Evolutionary conservation across 2,888 invertebrate species (phyloP).

Genomic region (Xestia xanthographa): DNA sequence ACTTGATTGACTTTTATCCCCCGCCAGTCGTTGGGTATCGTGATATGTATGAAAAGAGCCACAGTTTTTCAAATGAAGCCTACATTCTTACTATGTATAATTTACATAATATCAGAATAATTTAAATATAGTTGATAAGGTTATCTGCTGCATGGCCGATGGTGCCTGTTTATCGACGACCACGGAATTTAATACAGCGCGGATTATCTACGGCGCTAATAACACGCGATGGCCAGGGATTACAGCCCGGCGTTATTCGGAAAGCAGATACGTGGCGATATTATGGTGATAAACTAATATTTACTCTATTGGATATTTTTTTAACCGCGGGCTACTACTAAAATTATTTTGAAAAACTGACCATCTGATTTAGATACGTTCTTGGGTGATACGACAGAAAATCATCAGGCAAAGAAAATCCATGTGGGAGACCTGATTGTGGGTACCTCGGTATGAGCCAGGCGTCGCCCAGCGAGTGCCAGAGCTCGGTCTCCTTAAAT

Average conservation of each 20-base stretch:
- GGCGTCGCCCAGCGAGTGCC: conserved; percentile 99
- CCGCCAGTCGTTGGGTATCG: not conserved
- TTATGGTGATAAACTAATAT: conserved; percentile 27
- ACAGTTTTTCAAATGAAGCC: not conserved
- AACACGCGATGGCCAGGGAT: conserved; percentile 39
- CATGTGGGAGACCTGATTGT: not conserved
- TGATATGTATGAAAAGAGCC: not conserved
- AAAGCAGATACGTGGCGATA: conserved; percentile 46
- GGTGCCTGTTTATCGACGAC: conserved; percentile 47
- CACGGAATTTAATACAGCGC: conserved; percentile 27
- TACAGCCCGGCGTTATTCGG: conserved; percentile 33
- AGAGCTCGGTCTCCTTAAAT: conserved; percentile 99
- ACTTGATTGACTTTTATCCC: not conserved
- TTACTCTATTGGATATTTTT: not conserved
- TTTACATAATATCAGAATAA: conserved; percentile 46
- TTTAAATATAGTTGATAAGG: conserved; percentile 54
- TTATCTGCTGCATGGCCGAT: conserved; percentile 38
- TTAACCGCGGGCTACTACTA: not conserved
- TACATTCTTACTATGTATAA: not conserved
- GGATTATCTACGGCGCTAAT: conserved; percentile 47
- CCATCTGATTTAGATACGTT: not conserved
- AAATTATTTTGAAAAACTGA: not conserved
- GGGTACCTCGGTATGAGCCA: conserved; percentile 98
- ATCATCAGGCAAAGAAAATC: not conserved
- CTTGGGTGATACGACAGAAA: not conserved